A percentile compares a stretch with the other conserved stretches of the same genome.
Evolutionary conservation across 2,113 vertebrate genomes (phyloP).

Genomic region (Solea solea): DNA sequence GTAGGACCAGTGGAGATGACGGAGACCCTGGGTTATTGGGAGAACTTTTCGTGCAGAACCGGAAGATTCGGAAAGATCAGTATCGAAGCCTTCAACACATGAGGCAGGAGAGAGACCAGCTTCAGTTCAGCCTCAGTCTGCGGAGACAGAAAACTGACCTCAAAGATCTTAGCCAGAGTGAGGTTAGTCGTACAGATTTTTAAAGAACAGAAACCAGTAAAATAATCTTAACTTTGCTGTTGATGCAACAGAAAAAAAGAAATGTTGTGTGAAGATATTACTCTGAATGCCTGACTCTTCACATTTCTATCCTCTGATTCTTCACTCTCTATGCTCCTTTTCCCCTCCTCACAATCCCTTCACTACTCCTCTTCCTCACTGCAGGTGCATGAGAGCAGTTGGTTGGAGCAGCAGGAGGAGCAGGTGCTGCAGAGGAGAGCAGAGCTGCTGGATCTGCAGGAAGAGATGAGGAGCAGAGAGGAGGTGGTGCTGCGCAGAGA

Average conservation of each 20-base stretch:
- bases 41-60: conserved; percentile 83
- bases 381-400: conserved; percentile 79
- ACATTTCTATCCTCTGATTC: not conserved
- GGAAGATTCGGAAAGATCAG: conserved; percentile 80
- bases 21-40: conserved; percentile 58
- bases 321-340: not conserved
- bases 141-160: conserved; percentile 8
- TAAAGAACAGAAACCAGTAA: not conserved
- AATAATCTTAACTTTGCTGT: too few relatives aligned
- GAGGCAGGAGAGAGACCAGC: conserved; percentile 82
- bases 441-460: conserved; percentile 84
- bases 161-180: conserved; percentile 1
- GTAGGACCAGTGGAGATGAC: not conserved
- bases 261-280: too few relatives aligned
- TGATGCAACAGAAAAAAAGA: not conserved
- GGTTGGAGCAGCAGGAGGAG: conserved; percentile 91
- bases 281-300: not conserved
- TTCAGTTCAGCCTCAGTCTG: conserved; percentile 78
- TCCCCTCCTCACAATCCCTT: not conserved
- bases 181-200: conserved; percentile 32
- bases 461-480: conserved; percentile 88
- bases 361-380: conserved; percentile 43
- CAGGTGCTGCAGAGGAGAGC: conserved; percentile 84
- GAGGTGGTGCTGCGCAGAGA: conserved; percentile 86
- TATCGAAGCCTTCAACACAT: conserved; percentile 86